phyloP scores from a whole-genome alignment of 1,140 invertebrate species.

The Musca vetustissima region DNA sequence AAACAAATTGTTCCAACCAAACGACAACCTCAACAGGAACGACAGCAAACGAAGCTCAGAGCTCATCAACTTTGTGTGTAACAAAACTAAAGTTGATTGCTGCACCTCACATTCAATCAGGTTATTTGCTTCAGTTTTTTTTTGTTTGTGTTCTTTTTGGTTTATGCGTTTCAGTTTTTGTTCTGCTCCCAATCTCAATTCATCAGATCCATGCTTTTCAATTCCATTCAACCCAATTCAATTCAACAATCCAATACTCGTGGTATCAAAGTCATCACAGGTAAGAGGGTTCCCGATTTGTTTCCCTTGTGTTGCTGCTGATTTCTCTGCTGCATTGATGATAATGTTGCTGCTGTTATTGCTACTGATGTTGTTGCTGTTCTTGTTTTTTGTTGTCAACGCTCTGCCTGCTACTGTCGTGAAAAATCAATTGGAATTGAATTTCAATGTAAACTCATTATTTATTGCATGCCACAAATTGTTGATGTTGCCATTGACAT shows the following conservation, averaged over 20 bases:
- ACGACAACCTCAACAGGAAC: background rate
- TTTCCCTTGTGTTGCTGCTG: background rate
- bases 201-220: no score
- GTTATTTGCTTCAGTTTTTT: no score
- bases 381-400: background rate
- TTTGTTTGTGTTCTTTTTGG: no score
- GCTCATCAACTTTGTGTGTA: constrained; percentile 5
- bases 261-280: constrained; percentile 8
- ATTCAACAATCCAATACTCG: no score
- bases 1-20: no score
- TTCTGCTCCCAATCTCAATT: no score
- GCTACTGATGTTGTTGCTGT: background rate
- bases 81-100: constrained; percentile 11
- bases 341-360: background rate
- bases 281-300: background rate
- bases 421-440: constrained; percentile 11
- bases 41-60: no score
- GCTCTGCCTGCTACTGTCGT: background rate
- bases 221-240: no score
- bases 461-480: background rate
- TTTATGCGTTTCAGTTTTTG: no score
- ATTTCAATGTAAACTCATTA: constrained; percentile 17
- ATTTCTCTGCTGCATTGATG: background rate
- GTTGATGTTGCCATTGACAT: no score
- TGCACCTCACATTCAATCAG: background rate